Percentiles rank a stretch among this genome's conserved stretches.
These are phyloP conservation scores for Mythimna loreyi DNA, from an alignment of 2,888 invertebrate species.

Conservation along the genomic window DNA sequence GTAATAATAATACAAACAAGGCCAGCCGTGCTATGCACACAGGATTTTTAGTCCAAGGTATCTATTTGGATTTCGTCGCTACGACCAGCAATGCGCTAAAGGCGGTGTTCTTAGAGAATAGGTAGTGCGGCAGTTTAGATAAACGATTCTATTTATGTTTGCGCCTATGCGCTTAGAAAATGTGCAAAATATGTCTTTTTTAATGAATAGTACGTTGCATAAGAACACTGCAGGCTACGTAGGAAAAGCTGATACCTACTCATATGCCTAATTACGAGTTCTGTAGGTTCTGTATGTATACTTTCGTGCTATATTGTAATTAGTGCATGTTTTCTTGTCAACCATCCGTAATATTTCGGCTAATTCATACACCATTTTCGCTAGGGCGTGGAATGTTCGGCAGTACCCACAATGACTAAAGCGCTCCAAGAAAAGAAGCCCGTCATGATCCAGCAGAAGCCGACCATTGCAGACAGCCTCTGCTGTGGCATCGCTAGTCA, in stretches of 20 bases:
- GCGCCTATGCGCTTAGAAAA: not conserved
- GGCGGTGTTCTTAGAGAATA: no score
- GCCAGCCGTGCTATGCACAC: no score
- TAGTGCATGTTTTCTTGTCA: not conserved
- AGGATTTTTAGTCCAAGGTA: no score
- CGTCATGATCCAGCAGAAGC: conserved; percentile 90
- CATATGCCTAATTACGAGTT: not conserved
- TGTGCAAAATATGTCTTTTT: not conserved
- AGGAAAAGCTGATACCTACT: not conserved
- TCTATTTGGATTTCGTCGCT: no score
- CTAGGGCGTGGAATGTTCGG: conserved; percentile 96
- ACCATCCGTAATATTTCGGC: not conserved
- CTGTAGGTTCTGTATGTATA: no score
- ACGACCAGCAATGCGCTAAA: no score
- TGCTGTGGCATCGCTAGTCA: conserved; percentile 94
- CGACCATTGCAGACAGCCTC: conserved; percentile 95
- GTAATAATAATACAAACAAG: not conserved
- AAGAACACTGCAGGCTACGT: not conserved
- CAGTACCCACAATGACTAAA: conserved; percentile 94
- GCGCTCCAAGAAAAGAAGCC: conserved; percentile 93
- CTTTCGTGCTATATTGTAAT: no score
- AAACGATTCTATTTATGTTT: not conserved
- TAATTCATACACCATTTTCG: conserved; percentile 4
- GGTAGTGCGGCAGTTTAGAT: no score
- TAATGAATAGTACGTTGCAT: no score